These are phyloP conservation scores for Psylliodes chrysocephalus DNA, from an alignment of 2,888 invertebrate genomes.

Conservation along the genomic window DNA sequence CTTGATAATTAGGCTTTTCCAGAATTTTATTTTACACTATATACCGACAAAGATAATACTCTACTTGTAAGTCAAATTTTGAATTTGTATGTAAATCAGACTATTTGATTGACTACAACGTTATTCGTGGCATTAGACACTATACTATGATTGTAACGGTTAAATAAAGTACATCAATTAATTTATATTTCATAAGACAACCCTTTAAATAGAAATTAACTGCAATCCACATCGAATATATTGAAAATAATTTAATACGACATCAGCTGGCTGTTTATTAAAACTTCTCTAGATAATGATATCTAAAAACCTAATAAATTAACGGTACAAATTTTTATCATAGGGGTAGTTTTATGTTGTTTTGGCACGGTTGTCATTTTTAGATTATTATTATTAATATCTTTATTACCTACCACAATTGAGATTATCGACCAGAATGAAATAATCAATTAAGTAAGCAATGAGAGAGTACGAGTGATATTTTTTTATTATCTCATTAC, in stretches of 20 bases:
- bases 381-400: not conserved
- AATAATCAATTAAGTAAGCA: too few relatives aligned
- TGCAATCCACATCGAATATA: not conserved
- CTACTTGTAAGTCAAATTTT: too few relatives aligned
- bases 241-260: conserved; percentile 2
- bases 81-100: not conserved
- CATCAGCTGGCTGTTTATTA: not conserved
- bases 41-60: too few relatives aligned
- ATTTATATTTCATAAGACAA: conserved; percentile 23
- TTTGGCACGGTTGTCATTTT: conserved; percentile 3
- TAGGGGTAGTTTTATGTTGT: not conserved
- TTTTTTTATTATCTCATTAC: too few relatives aligned
- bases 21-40: too few relatives aligned
- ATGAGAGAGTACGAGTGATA: too few relatives aligned
- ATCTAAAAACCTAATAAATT: conserved; percentile 5
- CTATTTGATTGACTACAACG: not conserved
- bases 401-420: too few relatives aligned
- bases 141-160: not conserved
- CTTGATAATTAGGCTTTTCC: too few relatives aligned
- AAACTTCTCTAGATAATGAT: not conserved
- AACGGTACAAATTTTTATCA: not conserved
- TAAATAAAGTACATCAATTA: conserved; percentile 11
- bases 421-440: too few relatives aligned
- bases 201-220: conserved; percentile 8
- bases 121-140: not conserved